phyloP scores from a whole-genome alignment of 2,888 invertebrate species.

The Bedellia somnulentella region DNA sequence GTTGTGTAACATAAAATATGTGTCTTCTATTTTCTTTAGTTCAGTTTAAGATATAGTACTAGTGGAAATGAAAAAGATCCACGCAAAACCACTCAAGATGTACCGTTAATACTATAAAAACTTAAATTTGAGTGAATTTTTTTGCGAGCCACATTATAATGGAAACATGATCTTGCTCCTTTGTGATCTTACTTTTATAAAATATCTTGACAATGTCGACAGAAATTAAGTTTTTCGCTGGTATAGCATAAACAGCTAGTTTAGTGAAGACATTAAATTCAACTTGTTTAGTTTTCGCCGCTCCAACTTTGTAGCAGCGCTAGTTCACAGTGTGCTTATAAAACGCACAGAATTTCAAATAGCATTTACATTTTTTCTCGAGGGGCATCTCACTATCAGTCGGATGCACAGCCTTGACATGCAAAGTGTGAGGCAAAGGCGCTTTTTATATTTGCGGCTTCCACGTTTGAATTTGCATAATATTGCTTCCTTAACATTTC shows the following conservation, averaged over 20 bases:
- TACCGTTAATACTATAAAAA: too few species aligned
- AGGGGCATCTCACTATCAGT: slow-evolving; percentile 48
- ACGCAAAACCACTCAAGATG: too few species aligned
- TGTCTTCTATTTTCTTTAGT: too few species aligned
- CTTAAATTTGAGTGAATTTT: too few species aligned
- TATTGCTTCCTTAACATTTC: slow-evolving; percentile 59
- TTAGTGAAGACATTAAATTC: slow-evolving; percentile 4
- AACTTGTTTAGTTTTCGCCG: slow-evolving; percentile 4
- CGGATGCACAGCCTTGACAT: slow-evolving; percentile 57
- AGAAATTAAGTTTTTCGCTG: slow-evolving; percentile 3
- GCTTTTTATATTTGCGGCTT: slow-evolving; percentile 57
- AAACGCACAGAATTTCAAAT: slow-evolving; percentile 56
- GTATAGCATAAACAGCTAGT: slow-evolving; percentile 1
- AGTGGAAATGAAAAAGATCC: too few species aligned
- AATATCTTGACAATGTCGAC: slow-evolving; percentile 2
- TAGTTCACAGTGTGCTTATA: slow-evolving; percentile 19
- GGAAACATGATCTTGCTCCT: too few species aligned
- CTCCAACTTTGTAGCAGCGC: slow-evolving; percentile 4
- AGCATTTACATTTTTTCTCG: slow-evolving; percentile 52
- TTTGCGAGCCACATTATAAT: too few species aligned
- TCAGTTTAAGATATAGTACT: too few species aligned
- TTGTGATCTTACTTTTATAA: too few species aligned
- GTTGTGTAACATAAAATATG: too few species aligned
- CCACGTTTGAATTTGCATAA: slow-evolving; percentile 56
- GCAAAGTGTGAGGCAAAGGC: slow-evolving; percentile 50